Conservation (phyloP, 1,140 invertebrate species). For the Drosophila pectinifera region DNA sequence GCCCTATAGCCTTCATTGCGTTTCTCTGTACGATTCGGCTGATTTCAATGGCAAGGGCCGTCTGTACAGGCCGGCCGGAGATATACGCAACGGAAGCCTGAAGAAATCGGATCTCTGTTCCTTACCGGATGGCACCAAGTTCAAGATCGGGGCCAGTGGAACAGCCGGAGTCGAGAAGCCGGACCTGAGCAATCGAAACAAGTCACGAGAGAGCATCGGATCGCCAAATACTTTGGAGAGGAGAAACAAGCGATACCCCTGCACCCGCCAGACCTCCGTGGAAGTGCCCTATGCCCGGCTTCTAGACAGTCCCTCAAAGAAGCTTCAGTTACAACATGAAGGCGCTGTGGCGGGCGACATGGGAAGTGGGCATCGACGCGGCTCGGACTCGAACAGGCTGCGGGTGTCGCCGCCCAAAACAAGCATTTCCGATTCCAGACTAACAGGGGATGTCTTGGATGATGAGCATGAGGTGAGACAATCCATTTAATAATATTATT, state of each 20-base stretch:
- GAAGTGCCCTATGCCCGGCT: constrained; percentile 93
- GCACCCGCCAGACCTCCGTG: constrained; percentile 82
- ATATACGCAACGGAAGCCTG: constrained; percentile 74
- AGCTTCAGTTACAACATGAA: constrained; percentile 72
- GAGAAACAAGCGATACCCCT: constrained; percentile 76
- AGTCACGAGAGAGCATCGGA: constrained; percentile 77
- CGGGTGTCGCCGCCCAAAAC: constrained; percentile 86
- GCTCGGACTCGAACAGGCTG: constrained; percentile 90
- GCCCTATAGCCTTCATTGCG: constrained; percentile 92
- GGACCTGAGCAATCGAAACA: constrained; percentile 66
- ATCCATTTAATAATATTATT: not conserved
- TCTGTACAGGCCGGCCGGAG: constrained; percentile 67
- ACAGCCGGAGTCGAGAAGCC: constrained; percentile 61
- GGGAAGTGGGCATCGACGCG: constrained; percentile 74
- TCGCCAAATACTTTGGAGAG: constrained; percentile 81
- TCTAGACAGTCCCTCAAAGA: constrained; percentile 87
- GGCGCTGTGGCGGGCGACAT: constrained; percentile 76
- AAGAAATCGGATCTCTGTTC: constrained; percentile 74
- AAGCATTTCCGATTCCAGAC: constrained; percentile 92
- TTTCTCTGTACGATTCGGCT: constrained; percentile 90
- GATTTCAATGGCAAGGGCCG: constrained; percentile 82
- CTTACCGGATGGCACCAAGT: constrained; percentile 66
- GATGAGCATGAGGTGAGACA: constrained; percentile 71
- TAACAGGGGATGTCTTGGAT: constrained; percentile 88
- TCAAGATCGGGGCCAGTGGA: constrained; percentile 70